Evolutionary conservation across 2,888 invertebrate genomes (phyloP), one percentile per base, ranked within the genome.

Genomic region (Tryphoninae sp.): DNA sequence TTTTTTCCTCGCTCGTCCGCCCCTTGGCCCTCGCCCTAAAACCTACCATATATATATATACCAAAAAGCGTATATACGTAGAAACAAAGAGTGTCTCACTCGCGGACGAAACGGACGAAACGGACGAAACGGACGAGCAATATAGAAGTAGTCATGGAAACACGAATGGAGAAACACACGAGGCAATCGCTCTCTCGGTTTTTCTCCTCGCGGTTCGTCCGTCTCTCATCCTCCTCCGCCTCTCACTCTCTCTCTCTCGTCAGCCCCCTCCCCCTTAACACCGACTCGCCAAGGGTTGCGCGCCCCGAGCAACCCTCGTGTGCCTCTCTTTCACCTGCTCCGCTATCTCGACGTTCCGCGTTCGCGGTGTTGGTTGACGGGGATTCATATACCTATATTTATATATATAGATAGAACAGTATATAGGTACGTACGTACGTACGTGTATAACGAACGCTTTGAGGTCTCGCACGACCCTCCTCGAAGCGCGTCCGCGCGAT

Each of bases 121-220:
- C 87, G 88, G 86, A 33, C 33, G 33, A 33, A 86, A 86, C 64
- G 73, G 64, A 75, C 85, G 74, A 86, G 85, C 76, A 73, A 58
- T 62, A 40, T 76, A n/a, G 16, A 75, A 83, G 90, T 91, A 83
- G 86, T 81, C 89, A 90, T 90, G 87, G 87, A 77, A 85, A 91
- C 89, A 77, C 78, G 78, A 87, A 83, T 89, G 84, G 89, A 90
- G 91, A 90, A 91, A 91, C 91, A 91, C 88, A 90, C 88, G 86
- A 86, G 87, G 87, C 77, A 80, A 78, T 80, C 75, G 72, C 78
- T 80, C 79, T 84, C 68, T 53, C 49, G 79, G 71, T 81, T 80
- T 81, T 74, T 80, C 80, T 80, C 78, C 84, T 76, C 78, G 71
- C 72, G 77, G 69, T 82, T 80, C 64, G 53, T 65, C 40, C 68